Percentiles rank a stretch among this genome's conserved stretches.
These are phyloP conservation scores for Rhagium mordax DNA, from an alignment of 2,888 invertebrate genomes.

Conservation along the genomic window DNA sequence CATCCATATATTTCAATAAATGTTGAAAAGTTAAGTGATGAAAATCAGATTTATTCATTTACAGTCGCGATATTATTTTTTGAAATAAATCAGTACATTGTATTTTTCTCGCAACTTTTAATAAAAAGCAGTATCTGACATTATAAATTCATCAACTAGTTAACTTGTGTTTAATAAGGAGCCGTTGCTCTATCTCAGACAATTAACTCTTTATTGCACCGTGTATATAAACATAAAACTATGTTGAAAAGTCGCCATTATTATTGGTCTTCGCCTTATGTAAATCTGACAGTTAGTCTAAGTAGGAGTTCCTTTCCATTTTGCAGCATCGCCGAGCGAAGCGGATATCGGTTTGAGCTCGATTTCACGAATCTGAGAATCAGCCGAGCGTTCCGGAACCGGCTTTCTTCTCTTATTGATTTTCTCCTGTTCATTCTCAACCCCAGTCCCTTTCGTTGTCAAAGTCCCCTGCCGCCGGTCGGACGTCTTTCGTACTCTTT, in stretches of 20 bases:
- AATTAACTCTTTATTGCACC: neutral
- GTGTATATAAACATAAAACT: neutral
- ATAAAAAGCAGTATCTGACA: too few relatives aligned
- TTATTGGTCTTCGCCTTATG: slow-evolving; percentile 50
- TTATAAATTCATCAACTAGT: too few relatives aligned
- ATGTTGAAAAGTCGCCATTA: slow-evolving; percentile 4
- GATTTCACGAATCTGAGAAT: slow-evolving; percentile 71
- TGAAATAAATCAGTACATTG: too few relatives aligned
- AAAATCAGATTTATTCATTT: too few relatives aligned
- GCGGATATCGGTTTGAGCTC: slow-evolving; percentile 70
- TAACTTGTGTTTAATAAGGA: too few relatives aligned
- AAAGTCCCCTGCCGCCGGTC: slow-evolving; percentile 54
- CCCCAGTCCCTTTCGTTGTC: slow-evolving; percentile 60
- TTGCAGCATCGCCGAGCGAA: slow-evolving; percentile 69
- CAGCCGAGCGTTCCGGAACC: slow-evolving; percentile 72
- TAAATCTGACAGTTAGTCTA: slow-evolving; percentile 67
- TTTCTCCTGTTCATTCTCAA: slow-evolving; percentile 66
- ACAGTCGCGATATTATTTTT: too few relatives aligned
- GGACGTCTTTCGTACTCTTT: slow-evolving; percentile 49
- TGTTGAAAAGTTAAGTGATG: too few relatives aligned
- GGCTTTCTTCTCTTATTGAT: slow-evolving; percentile 71
- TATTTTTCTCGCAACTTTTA: too few relatives aligned
- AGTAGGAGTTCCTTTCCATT: slow-evolving; percentile 67
- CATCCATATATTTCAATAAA: too few relatives aligned
- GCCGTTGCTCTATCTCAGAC: neutral